Conservation (phyloP, 2,113 vertebrate species). For the Pseudopipra pipra region DNA sequence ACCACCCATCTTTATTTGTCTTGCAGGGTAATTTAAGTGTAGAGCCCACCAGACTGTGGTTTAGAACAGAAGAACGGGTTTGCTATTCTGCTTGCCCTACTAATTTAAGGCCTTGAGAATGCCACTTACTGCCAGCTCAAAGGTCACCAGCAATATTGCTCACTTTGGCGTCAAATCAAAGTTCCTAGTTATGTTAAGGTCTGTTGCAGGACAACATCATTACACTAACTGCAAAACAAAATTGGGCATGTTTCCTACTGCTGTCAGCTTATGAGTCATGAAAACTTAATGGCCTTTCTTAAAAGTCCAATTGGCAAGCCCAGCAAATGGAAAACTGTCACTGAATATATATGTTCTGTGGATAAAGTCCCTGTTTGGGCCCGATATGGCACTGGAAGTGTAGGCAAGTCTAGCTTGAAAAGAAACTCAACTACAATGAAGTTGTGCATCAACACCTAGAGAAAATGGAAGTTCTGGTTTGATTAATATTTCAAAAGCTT, state of each 20-base stretch:
- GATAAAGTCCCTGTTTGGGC: background rate
- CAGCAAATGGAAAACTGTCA: background rate
- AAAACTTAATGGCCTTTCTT: conserved; percentile 42
- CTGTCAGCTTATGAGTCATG: conserved; percentile 36
- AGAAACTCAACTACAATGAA: background rate
- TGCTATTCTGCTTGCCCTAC: conserved; percentile 58
- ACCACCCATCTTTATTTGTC: background rate
- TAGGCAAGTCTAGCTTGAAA: background rate
- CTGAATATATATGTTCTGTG: background rate
- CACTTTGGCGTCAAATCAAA: conserved; percentile 60
- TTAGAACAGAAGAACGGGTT: conserved; percentile 38
- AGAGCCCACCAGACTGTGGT: conserved; percentile 14
- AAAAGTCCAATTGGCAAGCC: background rate
- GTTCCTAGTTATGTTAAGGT: conserved; percentile 53
- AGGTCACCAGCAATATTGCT: conserved; percentile 65
- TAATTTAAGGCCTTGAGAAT: conserved; percentile 67
- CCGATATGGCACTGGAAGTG: background rate
- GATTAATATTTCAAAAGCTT: background rate
- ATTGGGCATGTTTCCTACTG: conserved; percentile 18
- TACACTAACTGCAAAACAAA: conserved; percentile 61
- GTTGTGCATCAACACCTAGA: background rate
- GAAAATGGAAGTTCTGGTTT: background rate
- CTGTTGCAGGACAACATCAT: conserved; percentile 50
- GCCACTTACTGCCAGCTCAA: conserved; percentile 64
- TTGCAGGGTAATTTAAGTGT: conserved; percentile 4